Conservation (phyloP, 2,888 invertebrate species). For the Drosophila meridiana region DNA sequence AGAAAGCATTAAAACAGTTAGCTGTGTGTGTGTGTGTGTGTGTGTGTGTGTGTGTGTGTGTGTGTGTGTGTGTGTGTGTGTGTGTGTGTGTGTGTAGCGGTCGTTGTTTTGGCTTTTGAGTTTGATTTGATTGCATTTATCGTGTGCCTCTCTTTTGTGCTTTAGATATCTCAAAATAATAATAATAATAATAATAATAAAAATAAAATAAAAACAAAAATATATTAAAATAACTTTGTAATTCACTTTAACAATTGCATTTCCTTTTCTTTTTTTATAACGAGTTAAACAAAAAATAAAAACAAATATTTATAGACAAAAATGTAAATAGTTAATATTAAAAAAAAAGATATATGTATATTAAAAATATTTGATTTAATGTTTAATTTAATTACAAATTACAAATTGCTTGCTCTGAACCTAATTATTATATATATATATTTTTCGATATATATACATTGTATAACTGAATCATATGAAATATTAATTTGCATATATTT, state of each 20-base stretch:
- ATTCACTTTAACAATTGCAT: constrained; percentile 41
- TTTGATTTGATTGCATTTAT: constrained; percentile 32
- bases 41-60: constrained; percentile 11
- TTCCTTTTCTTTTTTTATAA: constrained; percentile 28
- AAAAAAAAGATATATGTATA: constrained; percentile 20
- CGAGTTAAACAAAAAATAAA: constrained; percentile 52
- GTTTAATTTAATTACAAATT: constrained; percentile 31
- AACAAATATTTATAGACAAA: constrained; percentile 16
- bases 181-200: constrained; percentile 26
- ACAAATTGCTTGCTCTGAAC: constrained; percentile 47
- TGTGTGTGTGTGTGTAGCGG: constrained; percentile 41
- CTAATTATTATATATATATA: constrained; percentile 24
- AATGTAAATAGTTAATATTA: constrained; percentile 9
- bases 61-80: constrained; percentile 23
- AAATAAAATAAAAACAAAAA: constrained; percentile 39
- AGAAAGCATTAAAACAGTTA: constrained; percentile 61
- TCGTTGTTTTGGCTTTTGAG: constrained; percentile 46
- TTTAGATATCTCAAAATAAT: constrained; percentile 22
- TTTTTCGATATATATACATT: constrained; percentile 5
- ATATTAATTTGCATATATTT: constrained; percentile 81
- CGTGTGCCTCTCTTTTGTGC: constrained; percentile 61
- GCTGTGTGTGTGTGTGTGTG: constrained; percentile 41
- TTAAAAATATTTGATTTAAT: constrained; percentile 56
- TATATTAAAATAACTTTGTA: constrained; percentile 19
- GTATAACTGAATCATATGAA: constrained; percentile 27